Evolutionary conservation across 2,113 vertebrate genomes (phyloP), one percentile per base, ranked within the genome.

Genomic region (Vimba vimba): DNA sequence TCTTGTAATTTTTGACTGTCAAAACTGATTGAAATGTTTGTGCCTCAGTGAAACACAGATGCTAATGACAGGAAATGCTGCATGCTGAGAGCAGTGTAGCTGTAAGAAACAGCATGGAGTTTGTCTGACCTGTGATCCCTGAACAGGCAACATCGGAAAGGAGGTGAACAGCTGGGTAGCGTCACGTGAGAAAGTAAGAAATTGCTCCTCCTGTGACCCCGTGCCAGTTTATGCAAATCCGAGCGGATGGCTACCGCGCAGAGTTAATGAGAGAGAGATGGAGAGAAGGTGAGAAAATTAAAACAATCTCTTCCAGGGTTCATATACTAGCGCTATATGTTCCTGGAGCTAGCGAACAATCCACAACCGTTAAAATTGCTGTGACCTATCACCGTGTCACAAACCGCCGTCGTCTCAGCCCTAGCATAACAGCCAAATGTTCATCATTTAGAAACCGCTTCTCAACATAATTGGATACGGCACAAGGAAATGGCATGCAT

Each of bases 191-290:
- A 77, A 12, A 68, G 47, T 13, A 55, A 45, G 80, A 82, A 71
- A 52, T 27, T 68, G 80, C 12, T 52, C 27, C 21, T 71, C 77
- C 84, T 19, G n/a, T 79, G 64, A 85, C 84, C 76, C 50, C 77
- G 25, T 17, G 66, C 36, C 84, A 80, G 50, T 80, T 77, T 66
- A 82, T 85, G 77, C 47, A 82, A 85, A 82, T 76, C 27, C 15
- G 13, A 59, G 43, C 25, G 79, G 77, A 57, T 36, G 82, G 68
- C 50, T 15, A 79, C 68, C 25, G 52, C 1, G 71, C 33, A 66
- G 45, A 81, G 68, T 82, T 87, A 33, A 87, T 81, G 84, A 80
- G 76, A 59, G 33, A 59, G 50, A 69, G 75, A 69, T 66, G 23
- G 33, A 25, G 76, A 84, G 55, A 21, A 45, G 47, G 15, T 52